Base-by-base conservation (phyloP, 1,140 invertebrate species). In the Hestina assimilis region DNA sequence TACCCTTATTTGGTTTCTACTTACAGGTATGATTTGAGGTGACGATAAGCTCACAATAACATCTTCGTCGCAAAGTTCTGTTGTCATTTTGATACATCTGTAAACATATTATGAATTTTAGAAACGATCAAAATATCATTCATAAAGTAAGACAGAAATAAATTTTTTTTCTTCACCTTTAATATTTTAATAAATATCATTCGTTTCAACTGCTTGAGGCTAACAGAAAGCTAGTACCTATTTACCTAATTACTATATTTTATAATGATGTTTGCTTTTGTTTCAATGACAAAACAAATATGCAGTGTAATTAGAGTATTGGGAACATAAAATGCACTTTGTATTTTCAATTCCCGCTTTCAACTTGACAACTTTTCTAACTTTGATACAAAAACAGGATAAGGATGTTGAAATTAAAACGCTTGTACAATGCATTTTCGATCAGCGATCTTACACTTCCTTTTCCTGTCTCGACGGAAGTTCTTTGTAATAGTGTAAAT, bases 381-480 rank as follows among this genome's bases (percentile, higher is more conserved):
- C 21, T 43, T 15, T 17, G 19, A 52, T n/a, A 50, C 21, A 33
- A 15, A 64, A 72, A 84, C 79, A 84, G 81, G 81, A 84, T 83
- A 75, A 75, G 81, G 79, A 83, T 83, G 63, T 82, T 57, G 59
- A 69, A 57, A 61, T 54, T 57, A 53, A 60, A 64, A 23, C 33
- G 47, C 54, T 52, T 50, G 29, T 52, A 42, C 48, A 65, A 66
- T 68, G 71, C 67, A 72, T 69, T 66, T 72, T 72, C 59, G 55
- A 70, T 71, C 65, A 62, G 62, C 66, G 61, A 71, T 56, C 57
- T 60, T 58, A 72, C 65, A 83, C 79, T 85, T 85, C 82, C 82
- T 85, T 83, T 85, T 85, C 82, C 82, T 85, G 82, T 79, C 63
- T 47, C 38, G 69, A 73, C 79, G 82, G 79, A 85, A 85, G 82